phyloP scores from a whole-genome alignment of 2,888 invertebrate species.

The Embidobia sp. region DNA sequence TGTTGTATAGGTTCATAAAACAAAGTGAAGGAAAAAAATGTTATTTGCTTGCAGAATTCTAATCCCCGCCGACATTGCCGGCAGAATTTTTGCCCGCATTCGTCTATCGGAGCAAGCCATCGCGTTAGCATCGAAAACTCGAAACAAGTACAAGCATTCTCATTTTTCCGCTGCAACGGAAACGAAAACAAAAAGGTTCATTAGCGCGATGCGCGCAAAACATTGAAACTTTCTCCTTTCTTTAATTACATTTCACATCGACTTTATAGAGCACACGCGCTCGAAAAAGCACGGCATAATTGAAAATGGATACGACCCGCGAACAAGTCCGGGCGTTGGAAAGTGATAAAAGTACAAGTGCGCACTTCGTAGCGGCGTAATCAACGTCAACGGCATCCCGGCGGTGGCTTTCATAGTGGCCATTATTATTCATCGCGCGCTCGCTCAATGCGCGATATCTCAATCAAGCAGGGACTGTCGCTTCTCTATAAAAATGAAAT shows the following conservation, averaged over 20 bases:
- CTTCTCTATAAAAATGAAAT: constrained; percentile 59
- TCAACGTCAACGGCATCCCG: constrained; percentile 57
- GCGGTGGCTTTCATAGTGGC: constrained; percentile 47
- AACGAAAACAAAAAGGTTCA: constrained; percentile 34
- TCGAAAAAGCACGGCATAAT: constrained; percentile 25
- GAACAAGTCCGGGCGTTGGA: constrained; percentile 6
- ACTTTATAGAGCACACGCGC: constrained; percentile 4
- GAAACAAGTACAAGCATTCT: not conserved
- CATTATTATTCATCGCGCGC: constrained; percentile 60
- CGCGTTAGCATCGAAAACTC: not conserved
- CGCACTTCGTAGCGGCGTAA: constrained; percentile 45
- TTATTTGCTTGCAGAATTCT: too few relatives aligned
- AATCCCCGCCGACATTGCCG: too few relatives aligned
- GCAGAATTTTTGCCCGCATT: too few relatives aligned
- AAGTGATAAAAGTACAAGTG: constrained; percentile 51
- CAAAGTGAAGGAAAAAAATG: too few relatives aligned
- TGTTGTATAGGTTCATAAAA: too few relatives aligned
- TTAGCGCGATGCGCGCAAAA: constrained; percentile 17
- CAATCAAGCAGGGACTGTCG: constrained; percentile 40
- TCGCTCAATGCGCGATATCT: constrained; percentile 57
- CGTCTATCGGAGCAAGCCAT: too few relatives aligned
- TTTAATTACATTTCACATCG: constrained; percentile 31
- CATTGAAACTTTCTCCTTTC: constrained; percentile 31
- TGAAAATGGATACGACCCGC: constrained; percentile 31
- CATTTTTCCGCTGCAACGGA: not conserved